These are phyloP conservation scores for Acronicta aceris DNA, from an alignment of 2,888 invertebrate genomes.

Conservation along the genomic window DNA sequence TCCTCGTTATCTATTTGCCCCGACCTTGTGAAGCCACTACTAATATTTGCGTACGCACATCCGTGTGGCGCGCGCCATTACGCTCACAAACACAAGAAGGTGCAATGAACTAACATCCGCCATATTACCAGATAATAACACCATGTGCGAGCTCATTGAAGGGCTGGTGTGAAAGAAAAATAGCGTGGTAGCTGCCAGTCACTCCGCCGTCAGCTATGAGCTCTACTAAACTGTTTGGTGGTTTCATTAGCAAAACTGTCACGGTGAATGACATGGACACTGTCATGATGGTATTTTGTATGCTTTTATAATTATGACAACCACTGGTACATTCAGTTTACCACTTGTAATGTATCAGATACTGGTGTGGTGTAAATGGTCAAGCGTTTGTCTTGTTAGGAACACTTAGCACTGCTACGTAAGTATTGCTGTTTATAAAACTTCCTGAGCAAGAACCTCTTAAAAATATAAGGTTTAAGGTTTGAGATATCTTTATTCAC, in stretches of 20 bases:
- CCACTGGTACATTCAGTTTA: background rate
- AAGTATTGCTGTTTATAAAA: no score
- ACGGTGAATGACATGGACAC: background rate
- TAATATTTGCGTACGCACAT: constrained; percentile 79
- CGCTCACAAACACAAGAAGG: constrained; percentile 62
- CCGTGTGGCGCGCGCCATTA: constrained; percentile 66
- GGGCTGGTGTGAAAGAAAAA: constrained; percentile 11
- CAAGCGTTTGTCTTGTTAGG: no score
- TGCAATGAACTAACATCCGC: constrained; percentile 68
- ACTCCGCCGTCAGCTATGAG: background rate
- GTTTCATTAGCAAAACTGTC: constrained; percentile 21
- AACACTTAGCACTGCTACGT: no score
- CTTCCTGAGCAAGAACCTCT: no score
- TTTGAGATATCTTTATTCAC: no score
- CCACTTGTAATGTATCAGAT: background rate
- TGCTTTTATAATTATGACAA: background rate
- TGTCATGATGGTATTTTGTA: background rate
- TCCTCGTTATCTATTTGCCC: constrained; percentile 62
- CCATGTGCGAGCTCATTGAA: constrained; percentile 20
- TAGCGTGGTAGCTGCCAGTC: constrained; percentile 21
- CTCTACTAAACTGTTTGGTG: constrained; percentile 23
- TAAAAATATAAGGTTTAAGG: no score
- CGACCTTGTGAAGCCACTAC: constrained; percentile 70
- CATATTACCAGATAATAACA: constrained; percentile 35
- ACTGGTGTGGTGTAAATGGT: no score